A percentile compares a stretch with the other conserved stretches of the same genome.
phyloP scores from a whole-genome alignment of 2,888 invertebrate species.

The Amiota mariae region DNA sequence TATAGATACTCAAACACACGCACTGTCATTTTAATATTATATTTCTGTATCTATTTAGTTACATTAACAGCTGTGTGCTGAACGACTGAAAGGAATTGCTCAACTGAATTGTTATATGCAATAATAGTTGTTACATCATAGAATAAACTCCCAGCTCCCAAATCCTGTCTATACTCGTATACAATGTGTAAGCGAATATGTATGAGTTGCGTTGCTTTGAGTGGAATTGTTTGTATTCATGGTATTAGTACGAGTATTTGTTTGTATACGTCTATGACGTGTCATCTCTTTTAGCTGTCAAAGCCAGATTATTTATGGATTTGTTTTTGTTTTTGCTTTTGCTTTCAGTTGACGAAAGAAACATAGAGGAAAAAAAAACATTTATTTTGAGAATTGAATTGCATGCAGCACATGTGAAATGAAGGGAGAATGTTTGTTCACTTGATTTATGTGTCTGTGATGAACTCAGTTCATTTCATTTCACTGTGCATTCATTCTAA shows the following conservation, averaged over 20 bases:
- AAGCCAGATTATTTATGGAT: conserved; percentile 52
- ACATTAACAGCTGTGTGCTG: background rate
- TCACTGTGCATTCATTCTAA: no score
- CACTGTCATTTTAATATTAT: no score
- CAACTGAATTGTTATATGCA: background rate
- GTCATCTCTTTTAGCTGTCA: conserved; percentile 55
- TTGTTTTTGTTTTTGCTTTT: conserved; percentile 34
- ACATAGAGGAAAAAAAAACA: no score
- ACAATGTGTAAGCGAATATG: no score
- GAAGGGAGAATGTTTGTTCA: background rate
- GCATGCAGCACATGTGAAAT: no score
- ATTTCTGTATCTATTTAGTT: background rate
- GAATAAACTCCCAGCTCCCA: conserved; percentile 17
- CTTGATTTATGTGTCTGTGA: conserved; percentile 10
- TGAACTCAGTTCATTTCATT: background rate
- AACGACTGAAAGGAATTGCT: background rate
- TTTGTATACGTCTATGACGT: conserved; percentile 34
- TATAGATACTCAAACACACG: no score
- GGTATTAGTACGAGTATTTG: background rate
- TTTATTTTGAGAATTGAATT: no score
- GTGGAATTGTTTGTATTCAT: conserved; percentile 2
- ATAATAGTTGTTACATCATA: conserved; percentile 38
- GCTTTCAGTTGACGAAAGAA: no score
- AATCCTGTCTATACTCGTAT: conserved; percentile 10
- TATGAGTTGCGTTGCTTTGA: background rate